Evolutionary conservation across 2,888 invertebrate species (phyloP).

Genomic region (Calameuta filiformis): DNA sequence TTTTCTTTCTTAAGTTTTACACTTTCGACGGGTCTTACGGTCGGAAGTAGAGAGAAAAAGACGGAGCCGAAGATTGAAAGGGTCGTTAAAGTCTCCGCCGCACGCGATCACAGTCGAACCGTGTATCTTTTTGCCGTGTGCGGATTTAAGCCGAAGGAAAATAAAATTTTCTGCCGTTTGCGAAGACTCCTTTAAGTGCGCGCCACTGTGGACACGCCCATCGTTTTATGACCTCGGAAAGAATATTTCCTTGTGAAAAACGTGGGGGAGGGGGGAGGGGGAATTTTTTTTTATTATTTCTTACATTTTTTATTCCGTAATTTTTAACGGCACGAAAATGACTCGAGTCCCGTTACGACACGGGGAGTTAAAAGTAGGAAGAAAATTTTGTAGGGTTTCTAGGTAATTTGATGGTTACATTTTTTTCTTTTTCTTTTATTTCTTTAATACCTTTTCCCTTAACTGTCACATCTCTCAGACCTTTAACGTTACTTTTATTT

Average conservation of each 20-base stretch:
- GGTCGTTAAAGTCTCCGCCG: not conserved
- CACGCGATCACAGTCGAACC: not conserved
- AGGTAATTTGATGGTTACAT: not conserved
- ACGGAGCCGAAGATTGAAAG: not conserved
- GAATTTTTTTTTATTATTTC: not conserved
- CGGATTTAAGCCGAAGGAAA: not conserved
- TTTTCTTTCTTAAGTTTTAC: not conserved
- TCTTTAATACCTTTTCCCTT: not conserved
- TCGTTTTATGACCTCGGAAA: not conserved
- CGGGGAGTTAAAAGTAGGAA: not conserved
- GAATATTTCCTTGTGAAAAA: not conserved
- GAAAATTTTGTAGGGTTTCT: not conserved
- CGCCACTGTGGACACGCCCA: not conserved
- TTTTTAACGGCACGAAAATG: not conserved
- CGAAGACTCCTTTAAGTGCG: not conserved
- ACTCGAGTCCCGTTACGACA: not conserved
- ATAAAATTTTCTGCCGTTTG: not conserved
- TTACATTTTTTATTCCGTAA: not conserved
- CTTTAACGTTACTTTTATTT: not conserved
- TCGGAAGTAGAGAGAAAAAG: not conserved
- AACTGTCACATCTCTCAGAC: too few relatives aligned
- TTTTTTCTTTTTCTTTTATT: not conserved
- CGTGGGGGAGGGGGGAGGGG: accelerated
- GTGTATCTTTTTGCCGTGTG: not conserved
- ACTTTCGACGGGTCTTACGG: not conserved